These are phyloP conservation scores for Stenichneumon culpator DNA, from an alignment of 2,888 invertebrate genomes.

Conservation along the genomic window DNA sequence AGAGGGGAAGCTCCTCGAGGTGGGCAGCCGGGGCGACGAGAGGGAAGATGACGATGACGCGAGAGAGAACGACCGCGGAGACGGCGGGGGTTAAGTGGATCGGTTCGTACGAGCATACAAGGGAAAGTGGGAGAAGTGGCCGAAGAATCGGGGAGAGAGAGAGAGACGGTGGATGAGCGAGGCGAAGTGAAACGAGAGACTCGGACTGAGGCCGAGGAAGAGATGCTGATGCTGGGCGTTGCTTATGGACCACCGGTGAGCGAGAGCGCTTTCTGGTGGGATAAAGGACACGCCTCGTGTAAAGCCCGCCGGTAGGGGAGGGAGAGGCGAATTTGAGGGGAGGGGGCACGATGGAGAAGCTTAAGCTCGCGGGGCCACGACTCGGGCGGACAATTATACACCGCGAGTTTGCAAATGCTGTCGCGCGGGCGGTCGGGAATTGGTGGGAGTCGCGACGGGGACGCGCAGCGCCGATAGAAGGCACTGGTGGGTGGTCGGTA, in stretches of 20 bases:
- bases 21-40: slow-evolving; percentile 41
- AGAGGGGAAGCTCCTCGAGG: slow-evolving; percentile 76
- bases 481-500: slow-evolving; percentile 60
- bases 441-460: slow-evolving; percentile 56
- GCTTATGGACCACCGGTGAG: slow-evolving; percentile 13
- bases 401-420: slow-evolving; percentile 81
- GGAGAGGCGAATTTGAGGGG: slow-evolving; percentile 18
- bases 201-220: slow-evolving; percentile 62
- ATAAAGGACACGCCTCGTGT: slow-evolving; percentile 62
- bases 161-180: neutral
- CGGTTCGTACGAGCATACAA: slow-evolving; percentile 65
- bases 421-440: slow-evolving; percentile 71
- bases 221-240: slow-evolving; percentile 32
- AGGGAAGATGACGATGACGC: slow-evolving; percentile 68
- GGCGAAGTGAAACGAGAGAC: slow-evolving; percentile 63
- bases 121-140: slow-evolving; percentile 69
- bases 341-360: neutral
- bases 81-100: slow-evolving; percentile 79
- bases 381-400: slow-evolving; percentile 80
- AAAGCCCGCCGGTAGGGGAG: slow-evolving; percentile 43
- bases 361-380: slow-evolving; percentile 52
- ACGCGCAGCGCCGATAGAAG: slow-evolving; percentile 79
- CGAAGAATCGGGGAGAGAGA: neutral
- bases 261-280: slow-evolving; percentile 39
- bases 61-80: slow-evolving; percentile 73